phyloP scores from a whole-genome alignment of 2,888 invertebrate genomes.

The Cistogaster globosa region DNA sequence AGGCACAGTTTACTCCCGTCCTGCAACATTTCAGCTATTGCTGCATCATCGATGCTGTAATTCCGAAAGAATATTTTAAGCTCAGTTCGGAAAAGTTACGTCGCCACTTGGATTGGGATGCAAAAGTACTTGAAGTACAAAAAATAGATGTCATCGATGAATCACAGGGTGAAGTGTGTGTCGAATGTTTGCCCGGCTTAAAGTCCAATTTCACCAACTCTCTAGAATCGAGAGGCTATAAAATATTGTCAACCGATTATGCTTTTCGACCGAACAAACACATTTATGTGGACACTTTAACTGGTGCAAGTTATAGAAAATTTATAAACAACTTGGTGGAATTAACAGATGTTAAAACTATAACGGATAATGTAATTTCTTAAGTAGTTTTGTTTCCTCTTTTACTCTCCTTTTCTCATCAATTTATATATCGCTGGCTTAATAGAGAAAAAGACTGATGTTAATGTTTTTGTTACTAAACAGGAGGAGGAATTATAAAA shows the following conservation, averaged over 20 bases:
- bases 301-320: constrained; percentile 68
- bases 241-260: constrained; percentile 70
- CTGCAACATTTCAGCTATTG: constrained; percentile 72
- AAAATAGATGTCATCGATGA: constrained; percentile 69
- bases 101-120: constrained; percentile 70
- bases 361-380: constrained; percentile 76
- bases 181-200: constrained; percentile 73
- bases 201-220: constrained; percentile 66
- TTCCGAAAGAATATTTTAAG: constrained; percentile 50
- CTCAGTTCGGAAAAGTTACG: neutral
- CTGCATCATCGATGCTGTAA: constrained; percentile 72
- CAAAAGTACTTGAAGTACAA: constrained; percentile 70
- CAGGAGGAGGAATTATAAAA: too few species aligned
- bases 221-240: constrained; percentile 72
- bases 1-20: constrained; percentile 70
- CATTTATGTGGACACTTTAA: constrained; percentile 62
- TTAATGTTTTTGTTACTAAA: too few species aligned
- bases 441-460: too few species aligned
- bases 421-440: neutral
- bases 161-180: constrained; percentile 71
- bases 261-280: constrained; percentile 70
- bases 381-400: neutral
- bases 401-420: neutral
- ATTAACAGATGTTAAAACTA: constrained; percentile 72
- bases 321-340: constrained; percentile 71